Evolutionary conservation across 2,888 invertebrate genomes (phyloP), one percentile per base, ranked within the genome.

Genomic region (Plebejus anna): DNA sequence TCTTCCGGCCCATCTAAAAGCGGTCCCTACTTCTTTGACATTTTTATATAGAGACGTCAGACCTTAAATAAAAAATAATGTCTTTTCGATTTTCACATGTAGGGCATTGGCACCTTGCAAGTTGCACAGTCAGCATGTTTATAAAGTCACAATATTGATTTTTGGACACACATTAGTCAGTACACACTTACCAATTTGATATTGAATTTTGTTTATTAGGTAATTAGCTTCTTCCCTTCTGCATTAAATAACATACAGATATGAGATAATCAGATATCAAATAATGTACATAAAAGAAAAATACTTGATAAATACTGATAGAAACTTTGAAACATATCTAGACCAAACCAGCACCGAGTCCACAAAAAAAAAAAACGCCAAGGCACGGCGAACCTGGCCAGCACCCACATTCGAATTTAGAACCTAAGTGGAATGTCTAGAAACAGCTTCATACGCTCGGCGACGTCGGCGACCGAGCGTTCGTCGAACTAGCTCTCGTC

Each of bases 401-500:
- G 59, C 59, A 22, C 61, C 28, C 32, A 22, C 22, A 61, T 84
- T 47, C 47, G 47, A 47, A 47, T 47, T 47, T 90, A 95, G 86
- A 95, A 95, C 82, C 95, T 91, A 79, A 95, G 92, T 42, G 95
- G 95, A 82, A 95, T 92, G 86, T 95, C 95, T 82, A 95, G 86
- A 84, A 95, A 95, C 78, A 95, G 90, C 84, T 92, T 92, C 91
- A 93, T 92, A 85, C 91, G 91, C 86, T 93, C 92, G 81, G 92
- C 92, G 83, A 95, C 95, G 82, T 95, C 94, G 81, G 92, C 90
- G 80, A 95, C 94, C 80, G 94, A 88, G 86, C 90, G 92, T 86
- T 94, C 94, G 87, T 94, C 95, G 66, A 91, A 84, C 80, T 95
- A 95, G 91, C 95, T 95, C 95, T 95, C 95, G 85, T 90, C 90